Evolutionary conservation across 2,797 vertebrate genomes (phyloP).

Genomic region (Myoxocephalus aenaeus): DNA sequence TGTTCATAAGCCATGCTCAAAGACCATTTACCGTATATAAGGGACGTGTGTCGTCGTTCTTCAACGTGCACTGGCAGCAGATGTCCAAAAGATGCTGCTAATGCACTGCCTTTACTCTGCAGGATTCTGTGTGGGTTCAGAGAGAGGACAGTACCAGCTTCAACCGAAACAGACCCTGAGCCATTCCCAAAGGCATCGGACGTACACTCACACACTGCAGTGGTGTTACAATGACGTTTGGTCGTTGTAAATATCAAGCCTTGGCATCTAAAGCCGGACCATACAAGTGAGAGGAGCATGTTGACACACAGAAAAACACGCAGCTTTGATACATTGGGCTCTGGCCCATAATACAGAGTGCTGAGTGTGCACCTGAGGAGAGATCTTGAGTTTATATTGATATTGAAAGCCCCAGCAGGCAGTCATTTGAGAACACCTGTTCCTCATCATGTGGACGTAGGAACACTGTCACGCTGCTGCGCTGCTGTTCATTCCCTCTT

Average conservation of each 20-base stretch:
- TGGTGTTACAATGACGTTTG: background rate
- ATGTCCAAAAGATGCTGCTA: slow-evolving; percentile 66
- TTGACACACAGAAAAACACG: background rate
- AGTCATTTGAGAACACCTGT: slow-evolving; percentile 58
- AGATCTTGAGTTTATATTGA: slow-evolving; percentile 42
- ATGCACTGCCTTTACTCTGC: background rate
- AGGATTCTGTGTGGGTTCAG: slow-evolving; percentile 33
- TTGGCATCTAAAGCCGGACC: too few relatives aligned
- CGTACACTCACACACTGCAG: slow-evolving; percentile 8
- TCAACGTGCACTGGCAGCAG: slow-evolving; percentile 48
- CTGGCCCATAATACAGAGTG: slow-evolving; percentile 4
- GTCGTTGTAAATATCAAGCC: too few relatives aligned
- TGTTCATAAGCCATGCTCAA: background rate
- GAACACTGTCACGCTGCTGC: slow-evolving; percentile 17
- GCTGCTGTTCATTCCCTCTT: slow-evolving; percentile 32
- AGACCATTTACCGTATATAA: background rate
- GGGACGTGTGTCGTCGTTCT: background rate
- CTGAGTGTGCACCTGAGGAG: slow-evolving; percentile 26
- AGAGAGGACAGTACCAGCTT: slow-evolving; percentile 43
- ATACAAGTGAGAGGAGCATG: background rate
- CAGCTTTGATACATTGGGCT: background rate
- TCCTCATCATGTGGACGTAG: slow-evolving; percentile 34
- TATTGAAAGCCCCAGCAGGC: slow-evolving; percentile 50
- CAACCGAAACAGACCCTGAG: slow-evolving; percentile 22
- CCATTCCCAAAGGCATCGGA: slow-evolving; percentile 19